Conservation (phyloP, 2,113 vertebrate species). For the Talpa occidentalis region DNA sequence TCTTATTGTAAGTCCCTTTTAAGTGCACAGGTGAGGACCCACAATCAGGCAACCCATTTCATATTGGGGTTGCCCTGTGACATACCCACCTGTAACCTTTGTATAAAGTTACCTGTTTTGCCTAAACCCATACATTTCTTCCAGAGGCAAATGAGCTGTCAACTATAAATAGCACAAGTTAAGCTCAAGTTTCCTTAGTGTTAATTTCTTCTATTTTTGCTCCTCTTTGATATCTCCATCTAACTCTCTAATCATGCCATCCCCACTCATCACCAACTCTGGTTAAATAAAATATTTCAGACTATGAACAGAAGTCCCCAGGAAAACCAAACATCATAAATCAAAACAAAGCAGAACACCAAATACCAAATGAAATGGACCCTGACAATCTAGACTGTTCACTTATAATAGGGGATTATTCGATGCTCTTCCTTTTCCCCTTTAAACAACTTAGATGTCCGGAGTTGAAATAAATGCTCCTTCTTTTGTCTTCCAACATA, state of each 20-base stretch:
- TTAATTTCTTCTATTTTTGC: neutral
- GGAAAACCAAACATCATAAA: neutral
- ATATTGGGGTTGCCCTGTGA: too few species aligned
- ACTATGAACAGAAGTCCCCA: neutral
- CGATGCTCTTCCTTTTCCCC: neutral
- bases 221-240: neutral
- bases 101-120: neutral
- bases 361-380: neutral
- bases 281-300: conserved; percentile 4
- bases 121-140: neutral
- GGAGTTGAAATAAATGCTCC: neutral
- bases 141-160: conserved; percentile 20
- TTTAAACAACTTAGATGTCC: neutral
- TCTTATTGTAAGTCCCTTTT: too few species aligned
- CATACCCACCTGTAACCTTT: neutral
- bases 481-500: neutral
- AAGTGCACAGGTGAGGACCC: too few species aligned
- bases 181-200: neutral
- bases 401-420: neutral
- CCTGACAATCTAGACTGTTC: neutral
- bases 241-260: neutral
- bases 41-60: too few species aligned
- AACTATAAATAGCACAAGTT: neutral
- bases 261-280: neutral
- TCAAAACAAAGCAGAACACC: neutral